Conservation (phyloP, 2,888 invertebrate species). For the Plebejus anna region DNA sequence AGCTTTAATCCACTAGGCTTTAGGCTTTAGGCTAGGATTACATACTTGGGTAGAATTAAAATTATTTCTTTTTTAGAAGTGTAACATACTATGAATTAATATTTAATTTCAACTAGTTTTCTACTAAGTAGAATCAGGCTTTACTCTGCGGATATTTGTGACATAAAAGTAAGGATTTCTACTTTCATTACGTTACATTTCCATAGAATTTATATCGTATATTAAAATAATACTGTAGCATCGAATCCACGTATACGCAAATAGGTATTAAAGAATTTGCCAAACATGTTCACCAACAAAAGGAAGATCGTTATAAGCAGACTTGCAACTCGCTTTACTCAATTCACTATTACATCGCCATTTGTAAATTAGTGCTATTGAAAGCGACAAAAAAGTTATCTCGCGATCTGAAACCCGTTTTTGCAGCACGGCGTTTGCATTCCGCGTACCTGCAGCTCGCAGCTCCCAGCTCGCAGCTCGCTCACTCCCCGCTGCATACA, state of each 20-base stretch:
- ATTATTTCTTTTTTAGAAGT: too few relatives aligned
- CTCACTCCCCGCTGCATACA: conserved; percentile 48
- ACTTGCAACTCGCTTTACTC: conserved; percentile 3
- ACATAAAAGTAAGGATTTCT: too few relatives aligned
- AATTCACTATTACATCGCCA: conserved; percentile 24
- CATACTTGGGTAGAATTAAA: too few relatives aligned
- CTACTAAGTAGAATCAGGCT: too few relatives aligned
- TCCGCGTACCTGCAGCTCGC: conserved; percentile 61
- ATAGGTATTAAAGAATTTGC: neutral
- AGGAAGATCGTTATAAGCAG: conserved; percentile 19
- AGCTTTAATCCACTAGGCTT: too few relatives aligned
- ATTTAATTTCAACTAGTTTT: too few relatives aligned
- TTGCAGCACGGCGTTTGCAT: conserved; percentile 65
- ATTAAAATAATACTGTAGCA: too few relatives aligned
- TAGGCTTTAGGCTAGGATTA: too few relatives aligned
- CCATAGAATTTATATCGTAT: too few relatives aligned
- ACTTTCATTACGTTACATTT: too few relatives aligned
- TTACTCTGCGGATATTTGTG: too few relatives aligned
- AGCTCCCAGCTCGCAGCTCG: conserved; percentile 37
- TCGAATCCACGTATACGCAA: neutral
- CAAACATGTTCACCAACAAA: neutral
- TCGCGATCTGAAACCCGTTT: conserved; percentile 54
- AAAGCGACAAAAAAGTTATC: conserved; percentile 40
- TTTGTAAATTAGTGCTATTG: conserved; percentile 33
- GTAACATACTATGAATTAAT: too few relatives aligned